Conservation (phyloP, 2,888 invertebrate genomes). For the Ethmia dodecea region DNA sequence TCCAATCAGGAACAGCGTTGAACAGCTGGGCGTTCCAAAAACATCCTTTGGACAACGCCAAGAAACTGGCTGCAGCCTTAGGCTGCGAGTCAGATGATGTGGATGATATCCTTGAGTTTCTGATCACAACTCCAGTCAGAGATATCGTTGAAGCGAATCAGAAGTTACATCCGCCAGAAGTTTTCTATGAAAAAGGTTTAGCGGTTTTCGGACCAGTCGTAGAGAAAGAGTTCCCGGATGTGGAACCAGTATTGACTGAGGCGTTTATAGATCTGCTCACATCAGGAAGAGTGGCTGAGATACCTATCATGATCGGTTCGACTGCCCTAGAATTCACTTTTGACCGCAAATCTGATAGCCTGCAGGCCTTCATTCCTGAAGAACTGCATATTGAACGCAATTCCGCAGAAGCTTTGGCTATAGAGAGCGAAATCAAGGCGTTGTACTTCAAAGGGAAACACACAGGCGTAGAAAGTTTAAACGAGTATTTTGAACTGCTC, state of each 20-base stretch:
- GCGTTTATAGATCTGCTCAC: slow-evolving; percentile 48
- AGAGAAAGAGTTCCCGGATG: slow-evolving; percentile 59
- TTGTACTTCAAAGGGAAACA: slow-evolving; percentile 49
- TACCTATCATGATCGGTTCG: slow-evolving; percentile 58
- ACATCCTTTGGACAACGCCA: slow-evolving; percentile 50
- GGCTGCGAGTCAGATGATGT: slow-evolving; percentile 51
- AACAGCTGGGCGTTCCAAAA: slow-evolving; percentile 39
- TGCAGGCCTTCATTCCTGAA: slow-evolving; percentile 48
- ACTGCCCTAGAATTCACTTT: slow-evolving; percentile 43
- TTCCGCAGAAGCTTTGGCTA: slow-evolving; percentile 38
- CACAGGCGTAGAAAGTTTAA: slow-evolving; percentile 36
- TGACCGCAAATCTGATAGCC: slow-evolving; percentile 38
- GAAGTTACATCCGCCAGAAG: slow-evolving; percentile 23
- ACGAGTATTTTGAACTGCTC: slow-evolving; percentile 44
- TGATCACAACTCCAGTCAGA: slow-evolving; percentile 46
- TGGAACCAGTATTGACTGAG: slow-evolving; percentile 52
- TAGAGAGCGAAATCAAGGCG: slow-evolving; percentile 43
- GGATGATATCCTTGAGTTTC: slow-evolving; percentile 55
- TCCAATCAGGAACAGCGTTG: slow-evolving; percentile 56
- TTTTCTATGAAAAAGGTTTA: slow-evolving; percentile 17
- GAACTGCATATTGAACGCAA: slow-evolving; percentile 47
- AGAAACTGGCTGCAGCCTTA: slow-evolving; percentile 36
- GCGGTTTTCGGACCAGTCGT: slow-evolving; percentile 41
- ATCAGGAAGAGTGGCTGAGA: slow-evolving; percentile 52
- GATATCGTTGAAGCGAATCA: slow-evolving; percentile 50